Evolutionary conservation across 92 coral and sea anemone genomes (phyloP), one percentile per base, ranked within the genome.

Genomic region (Bergia puertoricense): DNA sequence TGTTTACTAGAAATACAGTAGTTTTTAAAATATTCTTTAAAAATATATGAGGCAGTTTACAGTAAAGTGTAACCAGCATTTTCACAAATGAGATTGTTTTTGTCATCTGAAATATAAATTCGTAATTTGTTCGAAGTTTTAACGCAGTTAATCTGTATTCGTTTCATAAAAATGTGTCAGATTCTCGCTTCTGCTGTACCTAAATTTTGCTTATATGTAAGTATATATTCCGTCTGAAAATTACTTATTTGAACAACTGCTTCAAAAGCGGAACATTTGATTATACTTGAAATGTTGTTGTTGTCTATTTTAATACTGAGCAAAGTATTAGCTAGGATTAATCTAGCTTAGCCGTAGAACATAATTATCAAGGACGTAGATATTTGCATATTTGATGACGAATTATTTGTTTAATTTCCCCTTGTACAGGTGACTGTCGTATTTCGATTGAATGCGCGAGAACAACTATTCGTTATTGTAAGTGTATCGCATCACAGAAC

Each of bases 301-400:
- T 76, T n/a, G 48, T 76, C 43, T 18, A 11, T 4, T 42, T 45
- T 40, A 8, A 76, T 45, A 16, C 80, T 76, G 36, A 4, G 80
- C 3, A 42, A 42, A 41, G 46, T 42, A 76, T 40, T 76, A 76
- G 9, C 48, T 40, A 22, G 46, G 80, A 76, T 62, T 22, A 62
- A 62, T 22, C 67, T 20, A 7, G 37, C 57, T 79, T 79, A 46
- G 41, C 41, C 57, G n/a, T 50, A 48, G 1, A 45, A 79, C 40
- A 9, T 13, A 43, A 45, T 79, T 50, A 23, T 69, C 39, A 7
- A 14, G 43, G 13, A 57, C 45, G 23, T 22, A 38, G 45, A 40
- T 82, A 43, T 82, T 82, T 82, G 62, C 59, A 82, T 82, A 81
- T 82, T 62, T 62, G 66, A 50, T 80, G 48, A 62, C 38, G 74